Conservation (phyloP, 2,113 vertebrate genomes). For the Petrocephalus zakoni region DNA sequence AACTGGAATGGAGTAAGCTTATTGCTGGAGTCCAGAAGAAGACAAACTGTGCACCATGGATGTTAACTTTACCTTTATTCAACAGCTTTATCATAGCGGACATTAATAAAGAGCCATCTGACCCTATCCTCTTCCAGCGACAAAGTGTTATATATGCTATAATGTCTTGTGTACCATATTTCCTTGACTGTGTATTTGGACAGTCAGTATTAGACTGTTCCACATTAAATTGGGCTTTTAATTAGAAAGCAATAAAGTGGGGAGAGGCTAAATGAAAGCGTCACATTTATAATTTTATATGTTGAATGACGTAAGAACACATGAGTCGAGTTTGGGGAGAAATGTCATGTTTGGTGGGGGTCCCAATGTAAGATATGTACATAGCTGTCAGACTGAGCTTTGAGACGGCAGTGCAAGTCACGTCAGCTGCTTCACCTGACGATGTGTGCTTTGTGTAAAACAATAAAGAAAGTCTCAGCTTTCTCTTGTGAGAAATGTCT, state of each 20-base stretch:
- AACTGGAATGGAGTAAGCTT: background rate
- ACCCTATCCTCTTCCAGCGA: background rate
- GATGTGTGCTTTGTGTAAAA: slow-evolving; percentile 5
- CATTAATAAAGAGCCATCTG: background rate
- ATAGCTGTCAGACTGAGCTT: slow-evolving; percentile 17
- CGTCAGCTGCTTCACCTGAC: slow-evolving; percentile 10
- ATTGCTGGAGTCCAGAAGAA: background rate
- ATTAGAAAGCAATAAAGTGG: background rate
- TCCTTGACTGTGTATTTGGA: background rate
- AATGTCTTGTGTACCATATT: background rate
- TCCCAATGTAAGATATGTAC: slow-evolving; percentile 27
- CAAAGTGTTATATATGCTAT: background rate
- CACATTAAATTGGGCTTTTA: background rate
- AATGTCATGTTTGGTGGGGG: background rate
- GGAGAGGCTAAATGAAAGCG: background rate
- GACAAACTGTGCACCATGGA: background rate
- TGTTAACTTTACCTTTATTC: background rate
- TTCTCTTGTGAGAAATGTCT: slow-evolving; percentile 7
- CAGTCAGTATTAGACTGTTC: background rate
- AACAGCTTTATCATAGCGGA: background rate
- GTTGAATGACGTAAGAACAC: background rate
- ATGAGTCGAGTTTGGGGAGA: background rate
- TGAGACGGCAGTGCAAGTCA: background rate
- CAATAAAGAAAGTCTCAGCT: slow-evolving; percentile 8
- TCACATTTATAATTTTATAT: background rate